Evolutionary conservation across 2,888 invertebrate genomes (phyloP).

Genomic region (Archips crataeganus): DNA sequence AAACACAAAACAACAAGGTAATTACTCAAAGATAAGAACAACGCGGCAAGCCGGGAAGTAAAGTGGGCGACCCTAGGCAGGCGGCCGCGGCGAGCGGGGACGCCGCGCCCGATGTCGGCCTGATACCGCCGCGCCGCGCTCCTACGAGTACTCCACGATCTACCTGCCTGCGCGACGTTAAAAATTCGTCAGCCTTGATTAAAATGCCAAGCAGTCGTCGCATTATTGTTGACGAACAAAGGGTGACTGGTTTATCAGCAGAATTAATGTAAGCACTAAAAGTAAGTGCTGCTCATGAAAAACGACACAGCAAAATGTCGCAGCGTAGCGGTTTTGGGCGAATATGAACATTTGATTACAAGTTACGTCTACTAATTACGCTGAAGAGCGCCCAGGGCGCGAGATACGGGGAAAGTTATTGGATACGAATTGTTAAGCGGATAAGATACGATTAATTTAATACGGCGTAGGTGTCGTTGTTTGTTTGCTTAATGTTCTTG

Average conservation of each 20-base stretch:
- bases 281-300: conserved; percentile 41
- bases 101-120: conserved; percentile 47
- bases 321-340: conserved; percentile 21
- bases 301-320: conserved; percentile 37
- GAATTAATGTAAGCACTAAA: conserved; percentile 52
- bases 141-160: conserved; percentile 41
- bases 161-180: conserved; percentile 52
- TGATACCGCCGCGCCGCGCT: conserved; percentile 47
- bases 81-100: conserved; percentile 46
- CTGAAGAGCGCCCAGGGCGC: conserved; percentile 3
- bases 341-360: conserved; percentile 39
- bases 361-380: conserved; percentile 37
- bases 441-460: conserved; percentile 22
- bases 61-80: conserved; percentile 61
- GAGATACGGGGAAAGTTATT: conserved; percentile 24
- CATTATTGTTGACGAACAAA: conserved; percentile 63
- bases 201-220: conserved; percentile 62
- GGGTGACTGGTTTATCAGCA: conserved; percentile 63
- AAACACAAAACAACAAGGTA: conserved; percentile 69
- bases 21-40: conserved; percentile 77
- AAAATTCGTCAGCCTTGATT: conserved; percentile 71
- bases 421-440: conserved; percentile 12
- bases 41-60: conserved; percentile 60
- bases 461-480: conserved; percentile 1
- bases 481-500: background rate